Percentiles rank a stretch among this genome's conserved stretches.
These are phyloP conservation scores for Periparus ater DNA, from an alignment of 2,797 vertebrate species.

Conservation along the genomic window DNA sequence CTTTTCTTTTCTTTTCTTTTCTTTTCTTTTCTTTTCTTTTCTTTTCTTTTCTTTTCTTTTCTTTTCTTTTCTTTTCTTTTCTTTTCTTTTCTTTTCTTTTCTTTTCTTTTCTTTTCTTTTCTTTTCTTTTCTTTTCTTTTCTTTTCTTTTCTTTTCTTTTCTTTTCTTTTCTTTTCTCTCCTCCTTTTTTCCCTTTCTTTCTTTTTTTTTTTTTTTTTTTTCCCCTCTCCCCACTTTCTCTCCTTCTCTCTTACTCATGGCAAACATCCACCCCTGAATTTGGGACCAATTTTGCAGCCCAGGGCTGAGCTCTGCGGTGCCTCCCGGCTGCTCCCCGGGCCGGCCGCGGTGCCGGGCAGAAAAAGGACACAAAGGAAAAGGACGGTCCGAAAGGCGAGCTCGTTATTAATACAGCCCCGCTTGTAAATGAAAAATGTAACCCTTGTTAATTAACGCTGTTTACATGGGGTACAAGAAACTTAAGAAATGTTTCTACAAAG, in stretches of 20 bases:
- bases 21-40: rapidly evolving
- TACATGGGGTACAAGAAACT: conserved; percentile 73
- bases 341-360: not conserved
- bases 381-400: conserved; percentile 2
- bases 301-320: not conserved
- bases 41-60: no score
- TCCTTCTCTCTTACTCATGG: not conserved
- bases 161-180: rapidly evolving
- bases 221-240: rapidly evolving
- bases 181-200: rapidly evolving
- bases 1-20: rapidly evolving
- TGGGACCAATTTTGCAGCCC: not conserved
- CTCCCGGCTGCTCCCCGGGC: not conserved
- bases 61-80: no score
- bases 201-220: rapidly evolving
- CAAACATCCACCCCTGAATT: not conserved
- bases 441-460: conserved; percentile 73
- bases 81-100: no score
- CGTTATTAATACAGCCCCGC: conserved; percentile 15
- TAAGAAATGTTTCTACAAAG: conserved; percentile 77
- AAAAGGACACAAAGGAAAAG: not conserved
- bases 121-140: rapidly evolving
- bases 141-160: rapidly evolving
- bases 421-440: conserved; percentile 67
- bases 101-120: no score